These are phyloP conservation scores for Arrhopalites spinosus DNA, from an alignment of 2,888 invertebrate genomes.

Conservation along the genomic window DNA sequence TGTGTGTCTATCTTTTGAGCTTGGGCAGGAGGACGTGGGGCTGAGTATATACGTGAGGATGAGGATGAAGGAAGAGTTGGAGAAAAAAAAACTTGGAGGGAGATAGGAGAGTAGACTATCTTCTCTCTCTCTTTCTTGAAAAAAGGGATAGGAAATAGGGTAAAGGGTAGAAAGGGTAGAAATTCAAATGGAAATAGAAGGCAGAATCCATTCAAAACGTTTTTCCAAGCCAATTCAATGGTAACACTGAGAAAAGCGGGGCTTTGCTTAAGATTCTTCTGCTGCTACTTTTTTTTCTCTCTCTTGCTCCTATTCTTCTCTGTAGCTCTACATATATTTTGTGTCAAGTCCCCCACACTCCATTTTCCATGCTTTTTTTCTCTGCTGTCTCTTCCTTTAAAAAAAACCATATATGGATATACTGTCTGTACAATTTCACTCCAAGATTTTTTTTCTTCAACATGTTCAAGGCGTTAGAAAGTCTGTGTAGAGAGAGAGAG, in stretches of 20 bases:
- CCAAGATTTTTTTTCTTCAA: no score
- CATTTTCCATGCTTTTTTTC: neutral
- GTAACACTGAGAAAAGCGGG: conserved; percentile 1
- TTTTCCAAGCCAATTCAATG: conserved; percentile 33
- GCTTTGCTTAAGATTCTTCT: neutral
- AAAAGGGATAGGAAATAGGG: neutral
- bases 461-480: neutral
- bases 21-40: neutral
- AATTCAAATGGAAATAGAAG: conserved; percentile 28
- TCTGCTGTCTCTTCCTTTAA: neutral
- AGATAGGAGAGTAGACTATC: neutral
- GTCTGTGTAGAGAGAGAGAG: neutral
- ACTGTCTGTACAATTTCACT: neutral
- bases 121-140: neutral
- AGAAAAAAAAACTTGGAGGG: neutral
- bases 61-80: neutral
- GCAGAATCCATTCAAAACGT: conserved; percentile 34
- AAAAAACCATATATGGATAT: neutral
- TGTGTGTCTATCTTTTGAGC: no score
- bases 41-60: neutral
- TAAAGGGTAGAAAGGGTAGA: conserved; percentile 2
- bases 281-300: neutral
- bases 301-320: neutral
- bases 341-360: no score
- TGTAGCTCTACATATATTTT: neutral